Evolutionary conservation across 2,113 vertebrate species (phyloP).

Genomic region (Sebastes fasciatus): DNA sequence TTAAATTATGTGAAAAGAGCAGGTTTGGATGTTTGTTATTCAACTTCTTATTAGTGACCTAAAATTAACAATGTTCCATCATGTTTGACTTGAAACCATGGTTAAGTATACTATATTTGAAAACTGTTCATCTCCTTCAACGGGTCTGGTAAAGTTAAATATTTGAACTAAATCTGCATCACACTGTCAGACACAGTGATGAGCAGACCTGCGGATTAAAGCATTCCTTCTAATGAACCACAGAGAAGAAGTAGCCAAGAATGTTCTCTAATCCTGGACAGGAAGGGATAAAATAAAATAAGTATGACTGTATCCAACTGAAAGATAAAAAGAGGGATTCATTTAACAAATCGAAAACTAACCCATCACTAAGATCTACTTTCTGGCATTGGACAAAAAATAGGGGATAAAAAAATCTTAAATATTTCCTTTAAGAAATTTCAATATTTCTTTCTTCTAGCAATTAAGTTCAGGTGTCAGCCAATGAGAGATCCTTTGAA

Average conservation of each 20-base stretch:
- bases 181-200: conserved; percentile 2
- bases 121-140: not conserved
- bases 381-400: too few species aligned
- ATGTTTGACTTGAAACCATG: conserved; percentile 8
- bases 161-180: conserved; percentile 23
- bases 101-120: not conserved
- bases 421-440: too few species aligned
- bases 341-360: not conserved
- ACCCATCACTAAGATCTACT: not conserved
- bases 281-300: not conserved
- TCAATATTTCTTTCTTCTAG: too few species aligned
- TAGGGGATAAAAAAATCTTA: too few species aligned
- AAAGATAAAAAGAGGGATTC: not conserved
- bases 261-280: conserved; percentile 26
- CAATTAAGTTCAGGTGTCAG: not conserved
- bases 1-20: not conserved
- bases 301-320: not conserved
- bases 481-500: not conserved
- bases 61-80: not conserved
- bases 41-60: not conserved
- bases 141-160: not conserved
- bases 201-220: conserved; percentile 54
- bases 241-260: conserved; percentile 29
- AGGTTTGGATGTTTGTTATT: not conserved
- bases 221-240: conserved; percentile 40